Evolutionary conservation across 2,113 vertebrate genomes (phyloP).

Genomic region (Trematocara zebra): DNA sequence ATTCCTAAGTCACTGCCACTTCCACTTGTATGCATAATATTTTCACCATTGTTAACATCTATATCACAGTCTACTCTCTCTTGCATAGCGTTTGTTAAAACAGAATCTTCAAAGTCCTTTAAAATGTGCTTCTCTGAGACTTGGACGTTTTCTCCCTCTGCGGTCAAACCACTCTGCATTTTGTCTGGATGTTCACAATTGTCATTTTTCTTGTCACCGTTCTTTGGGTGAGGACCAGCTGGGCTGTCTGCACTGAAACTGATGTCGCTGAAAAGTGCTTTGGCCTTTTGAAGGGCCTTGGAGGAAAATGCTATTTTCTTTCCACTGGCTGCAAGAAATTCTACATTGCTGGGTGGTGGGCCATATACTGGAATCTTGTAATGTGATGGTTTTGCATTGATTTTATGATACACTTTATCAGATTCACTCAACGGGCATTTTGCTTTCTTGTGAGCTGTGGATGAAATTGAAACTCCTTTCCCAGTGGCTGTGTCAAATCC

Average conservation of each 20-base stretch:
- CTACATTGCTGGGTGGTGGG: constrained; percentile 28
- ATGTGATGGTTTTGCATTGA: neutral
- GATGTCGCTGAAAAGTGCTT: constrained; percentile 70
- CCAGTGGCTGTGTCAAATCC: constrained; percentile 80
- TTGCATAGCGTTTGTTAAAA: constrained; percentile 12
- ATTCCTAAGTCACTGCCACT: neutral
- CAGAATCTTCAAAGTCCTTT: constrained; percentile 7
- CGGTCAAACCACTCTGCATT: constrained; percentile 68
- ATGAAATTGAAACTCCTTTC: constrained; percentile 71
- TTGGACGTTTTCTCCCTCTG: constrained; percentile 19
- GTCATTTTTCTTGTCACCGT: neutral
- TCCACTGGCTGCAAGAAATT: constrained; percentile 78
- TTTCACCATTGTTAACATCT: neutral
- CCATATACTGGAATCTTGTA: neutral
- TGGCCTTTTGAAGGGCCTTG: constrained; percentile 49
- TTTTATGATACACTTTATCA: constrained; percentile 21
- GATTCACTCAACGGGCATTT: constrained; percentile 65
- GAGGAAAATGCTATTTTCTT: constrained; percentile 73
- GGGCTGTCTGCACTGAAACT: neutral
- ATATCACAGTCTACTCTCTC: constrained; percentile 4
- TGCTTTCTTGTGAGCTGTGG: constrained; percentile 70
- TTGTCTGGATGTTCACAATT: neutral
- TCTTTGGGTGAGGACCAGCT: neutral
- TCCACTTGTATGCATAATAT: neutral
- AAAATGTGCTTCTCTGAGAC: neutral